Percentiles rank a stretch among this genome's conserved stretches.
phyloP scores from a whole-genome alignment of 2,888 invertebrate genomes.

The Acanthosepion pharaonis region DNA sequence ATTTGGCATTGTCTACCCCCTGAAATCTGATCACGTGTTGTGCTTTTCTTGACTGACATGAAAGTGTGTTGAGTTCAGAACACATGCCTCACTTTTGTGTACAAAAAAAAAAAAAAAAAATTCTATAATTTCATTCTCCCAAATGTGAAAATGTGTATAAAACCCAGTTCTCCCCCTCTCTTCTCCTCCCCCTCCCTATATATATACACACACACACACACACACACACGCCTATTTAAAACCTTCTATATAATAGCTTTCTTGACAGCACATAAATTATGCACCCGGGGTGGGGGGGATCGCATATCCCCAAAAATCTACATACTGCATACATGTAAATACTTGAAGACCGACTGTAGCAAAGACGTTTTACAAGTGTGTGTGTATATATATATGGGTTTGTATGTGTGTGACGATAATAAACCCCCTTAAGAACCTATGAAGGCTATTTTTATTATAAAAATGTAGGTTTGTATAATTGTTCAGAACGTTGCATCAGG shows the following conservation, averaged over 20 bases:
- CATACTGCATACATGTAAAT: no score
- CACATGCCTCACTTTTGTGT: not conserved
- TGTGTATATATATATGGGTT: no score
- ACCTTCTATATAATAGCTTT: not conserved
- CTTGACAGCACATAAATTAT: not conserved
- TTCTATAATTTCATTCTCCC: not conserved
- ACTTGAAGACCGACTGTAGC: no score
- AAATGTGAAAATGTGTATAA: constrained; percentile 33
- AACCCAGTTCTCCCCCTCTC: not conserved
- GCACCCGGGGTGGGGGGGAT: not conserved
- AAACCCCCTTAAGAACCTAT: not conserved
- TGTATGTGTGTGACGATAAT: not conserved
- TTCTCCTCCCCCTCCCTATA: not conserved
- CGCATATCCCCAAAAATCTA: no score
- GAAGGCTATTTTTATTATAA: not conserved
- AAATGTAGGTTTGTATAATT: not conserved
- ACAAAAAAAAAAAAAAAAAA: not conserved
- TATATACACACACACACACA: no score
- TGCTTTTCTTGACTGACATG: not conserved
- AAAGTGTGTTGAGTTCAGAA: constrained; percentile 15
- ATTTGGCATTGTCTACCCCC: not conserved
- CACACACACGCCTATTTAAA: no score
- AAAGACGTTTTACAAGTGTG: no score
- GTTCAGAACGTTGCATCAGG: not conserved
- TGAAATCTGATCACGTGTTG: not conserved